A percentile compares a stretch with the other conserved stretches of the same genome.
These are phyloP conservation scores for Gymnosoma rotundatum DNA, from an alignment of 2,888 invertebrate genomes.

Conservation along the genomic window DNA sequence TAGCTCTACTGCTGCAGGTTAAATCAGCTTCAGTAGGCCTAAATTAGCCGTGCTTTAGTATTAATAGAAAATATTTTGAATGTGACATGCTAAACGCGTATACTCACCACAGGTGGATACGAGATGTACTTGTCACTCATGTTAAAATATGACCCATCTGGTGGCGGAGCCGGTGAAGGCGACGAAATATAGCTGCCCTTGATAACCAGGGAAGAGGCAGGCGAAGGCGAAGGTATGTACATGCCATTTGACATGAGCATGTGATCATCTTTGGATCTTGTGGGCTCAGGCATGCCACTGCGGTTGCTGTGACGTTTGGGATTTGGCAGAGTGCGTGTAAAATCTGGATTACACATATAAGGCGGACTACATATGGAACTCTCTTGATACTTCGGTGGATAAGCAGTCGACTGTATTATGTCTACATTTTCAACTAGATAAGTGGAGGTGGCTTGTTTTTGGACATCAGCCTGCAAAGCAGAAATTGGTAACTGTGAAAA, in stretches of 20 bases:
- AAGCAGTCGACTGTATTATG: slow-evolving; percentile 80
- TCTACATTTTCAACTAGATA: slow-evolving; percentile 80
- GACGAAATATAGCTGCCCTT: slow-evolving; percentile 81
- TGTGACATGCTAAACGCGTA: slow-evolving; percentile 64
- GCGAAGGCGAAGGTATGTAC: slow-evolving; percentile 80
- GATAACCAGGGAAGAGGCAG: slow-evolving; percentile 80
- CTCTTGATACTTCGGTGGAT: slow-evolving; percentile 80
- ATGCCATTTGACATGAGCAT: slow-evolving; percentile 80
- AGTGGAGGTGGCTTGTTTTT: slow-evolving; percentile 81
- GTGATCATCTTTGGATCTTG: slow-evolving; percentile 80
- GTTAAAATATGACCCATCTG: slow-evolving; percentile 80
- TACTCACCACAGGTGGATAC: slow-evolving; percentile 81
- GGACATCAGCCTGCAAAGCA: slow-evolving; percentile 79
- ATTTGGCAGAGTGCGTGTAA: slow-evolving; percentile 80
- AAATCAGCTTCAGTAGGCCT: slow-evolving; percentile 69
- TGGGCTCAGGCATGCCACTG: slow-evolving; percentile 76
- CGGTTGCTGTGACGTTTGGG: slow-evolving; percentile 79
- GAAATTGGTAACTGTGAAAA: slow-evolving; percentile 77
- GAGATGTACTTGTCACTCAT: slow-evolving; percentile 81
- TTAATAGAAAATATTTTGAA: slow-evolving; percentile 55
- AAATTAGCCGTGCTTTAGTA: slow-evolving; percentile 69
- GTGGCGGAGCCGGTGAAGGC: slow-evolving; percentile 80
- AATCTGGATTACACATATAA: slow-evolving; percentile 79
- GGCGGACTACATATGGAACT: slow-evolving; percentile 80
- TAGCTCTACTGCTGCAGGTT: slow-evolving; percentile 63